A percentile compares a stretch with the other conserved stretches of the same genome.
These are phyloP conservation scores for Nomada ferruginata DNA, from an alignment of 2,888 invertebrate species.

Conservation along the genomic window DNA sequence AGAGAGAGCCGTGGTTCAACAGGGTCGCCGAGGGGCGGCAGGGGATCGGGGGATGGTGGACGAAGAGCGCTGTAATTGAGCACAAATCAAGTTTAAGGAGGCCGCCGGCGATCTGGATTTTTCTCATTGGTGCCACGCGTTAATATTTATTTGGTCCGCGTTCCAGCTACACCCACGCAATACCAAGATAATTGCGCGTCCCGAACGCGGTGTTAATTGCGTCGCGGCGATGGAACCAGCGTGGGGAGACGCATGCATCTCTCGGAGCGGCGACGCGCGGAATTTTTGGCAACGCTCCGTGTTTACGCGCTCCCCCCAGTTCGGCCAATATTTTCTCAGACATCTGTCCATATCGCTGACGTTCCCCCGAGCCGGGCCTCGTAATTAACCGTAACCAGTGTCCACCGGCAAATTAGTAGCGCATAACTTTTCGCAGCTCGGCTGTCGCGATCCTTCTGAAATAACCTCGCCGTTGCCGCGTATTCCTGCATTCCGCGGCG, in stretches of 20 bases:
- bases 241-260: conserved; percentile 31
- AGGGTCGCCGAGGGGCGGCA: conserved; percentile 5
- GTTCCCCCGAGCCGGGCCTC: conserved; percentile 35
- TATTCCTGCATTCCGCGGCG: neutral
- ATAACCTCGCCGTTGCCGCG: conserved; percentile 21
- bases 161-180: conserved; percentile 62
- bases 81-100: conserved; percentile 84
- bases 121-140: conserved; percentile 38
- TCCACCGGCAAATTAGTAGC: conserved; percentile 60
- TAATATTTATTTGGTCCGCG: conserved; percentile 63
- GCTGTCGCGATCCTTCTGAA: conserved; percentile 32
- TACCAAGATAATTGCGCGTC: conserved; percentile 59
- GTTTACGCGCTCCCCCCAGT: conserved; percentile 40
- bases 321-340: conserved; percentile 55
- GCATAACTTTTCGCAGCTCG: conserved; percentile 49
- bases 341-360: conserved; percentile 54
- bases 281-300: conserved; percentile 60
- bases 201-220: conserved; percentile 68
- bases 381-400: conserved; percentile 61
- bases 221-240: conserved; percentile 47
- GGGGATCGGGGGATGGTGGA: conserved; percentile 35
- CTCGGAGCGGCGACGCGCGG: conserved; percentile 29
- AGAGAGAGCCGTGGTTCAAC: conserved; percentile 22
- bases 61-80: conserved; percentile 81
- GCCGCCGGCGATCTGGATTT: conserved; percentile 49